phyloP scores from a whole-genome alignment of 2,888 invertebrate species.

The Pollenia griseotomentosa region DNA sequence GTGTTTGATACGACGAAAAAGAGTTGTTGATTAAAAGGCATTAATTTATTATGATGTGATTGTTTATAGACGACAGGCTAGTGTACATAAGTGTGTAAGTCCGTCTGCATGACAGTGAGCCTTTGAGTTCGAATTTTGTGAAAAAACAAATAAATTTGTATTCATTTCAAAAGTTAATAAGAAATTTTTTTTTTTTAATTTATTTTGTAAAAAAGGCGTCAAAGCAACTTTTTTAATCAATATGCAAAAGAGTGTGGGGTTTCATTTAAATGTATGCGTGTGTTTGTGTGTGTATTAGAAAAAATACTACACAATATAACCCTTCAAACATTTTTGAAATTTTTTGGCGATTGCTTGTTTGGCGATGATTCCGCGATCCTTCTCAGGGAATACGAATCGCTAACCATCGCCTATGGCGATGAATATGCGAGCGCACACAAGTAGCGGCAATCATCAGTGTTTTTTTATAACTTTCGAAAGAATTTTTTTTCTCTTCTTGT shows the following conservation, averaged over 20 bases:
- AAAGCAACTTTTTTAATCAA: slow-evolving; percentile 19
- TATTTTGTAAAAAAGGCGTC: slow-evolving; percentile 37
- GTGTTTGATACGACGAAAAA: slow-evolving; percentile 16
- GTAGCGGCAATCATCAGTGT: too few relatives aligned
- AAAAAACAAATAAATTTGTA: slow-evolving; percentile 31
- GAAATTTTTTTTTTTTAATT: slow-evolving; percentile 1
- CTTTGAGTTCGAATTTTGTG: background rate
- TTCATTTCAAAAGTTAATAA: slow-evolving; percentile 52
- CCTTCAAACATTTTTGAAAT: too few relatives aligned
- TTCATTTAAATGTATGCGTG: background rate
- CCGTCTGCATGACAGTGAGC: background rate
- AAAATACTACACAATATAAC: too few relatives aligned
- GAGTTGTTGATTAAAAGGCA: slow-evolving; percentile 67
- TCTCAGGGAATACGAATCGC: too few relatives aligned
- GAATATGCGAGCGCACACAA: too few relatives aligned
- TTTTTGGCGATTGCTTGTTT: too few relatives aligned
- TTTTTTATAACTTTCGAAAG: too few relatives aligned
- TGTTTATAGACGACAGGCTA: slow-evolving; percentile 47
- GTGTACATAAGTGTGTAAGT: slow-evolving; percentile 15
- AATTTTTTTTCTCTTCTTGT: too few relatives aligned
- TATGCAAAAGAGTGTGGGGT: background rate
- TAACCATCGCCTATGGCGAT: too few relatives aligned
- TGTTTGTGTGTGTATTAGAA: background rate
- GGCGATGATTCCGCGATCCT: too few relatives aligned
- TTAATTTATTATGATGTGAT: slow-evolving; percentile 71